Evolutionary conservation across 1,140 invertebrate genomes (phyloP), one percentile per base, ranked within the genome.

Genomic region (Capitella teleta): DNA sequence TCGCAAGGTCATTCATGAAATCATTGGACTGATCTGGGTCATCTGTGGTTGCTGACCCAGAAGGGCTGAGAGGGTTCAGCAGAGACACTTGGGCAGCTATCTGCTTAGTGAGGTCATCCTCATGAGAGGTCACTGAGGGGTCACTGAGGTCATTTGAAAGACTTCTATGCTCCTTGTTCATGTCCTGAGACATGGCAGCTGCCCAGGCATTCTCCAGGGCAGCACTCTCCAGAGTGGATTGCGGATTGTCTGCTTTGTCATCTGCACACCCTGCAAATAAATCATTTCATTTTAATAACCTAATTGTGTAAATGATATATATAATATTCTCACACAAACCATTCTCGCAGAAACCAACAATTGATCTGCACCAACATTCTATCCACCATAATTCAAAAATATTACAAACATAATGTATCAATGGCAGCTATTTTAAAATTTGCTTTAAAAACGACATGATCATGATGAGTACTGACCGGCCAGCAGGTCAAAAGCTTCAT

Each of bases 401-500:
- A n/a, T n/a, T 10, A 34, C n/a, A 34, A 34, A 10, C n/a, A 34
- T n/a, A 34, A n/a, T n/a, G 8, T 10, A 34, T n/a, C 30, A 34
- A 8, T 10, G 30, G 30, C 30, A 34, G 30, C 30, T 34, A 10
- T 34, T 34, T 34, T 16, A 28, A 14, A 55, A 8, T 8, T 14
- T 24, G 14, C 14, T 28, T 56, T 48, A n/a, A 16, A 1, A 25
- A 26, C 19, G 12, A 48, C 8, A 24, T 32, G 10, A 28, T 30
- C 8, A 58, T 18, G 18, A 19, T 47, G 16, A 53, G 44, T 6
- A 53, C 44, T 30, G 55, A 83, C 81, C 80, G 59, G 79, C 80
- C 70, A 92, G 90, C 49, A 92, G 79, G 66, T 92, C 87, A 67
- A 94, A 90, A 61, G 87, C 87, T 75, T 91, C 87, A 56, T 87